Percentiles rank a stretch among this genome's conserved stretches.
Conservation (phyloP, 1,140 invertebrate species). For the Drosophila setifemur region DNA sequence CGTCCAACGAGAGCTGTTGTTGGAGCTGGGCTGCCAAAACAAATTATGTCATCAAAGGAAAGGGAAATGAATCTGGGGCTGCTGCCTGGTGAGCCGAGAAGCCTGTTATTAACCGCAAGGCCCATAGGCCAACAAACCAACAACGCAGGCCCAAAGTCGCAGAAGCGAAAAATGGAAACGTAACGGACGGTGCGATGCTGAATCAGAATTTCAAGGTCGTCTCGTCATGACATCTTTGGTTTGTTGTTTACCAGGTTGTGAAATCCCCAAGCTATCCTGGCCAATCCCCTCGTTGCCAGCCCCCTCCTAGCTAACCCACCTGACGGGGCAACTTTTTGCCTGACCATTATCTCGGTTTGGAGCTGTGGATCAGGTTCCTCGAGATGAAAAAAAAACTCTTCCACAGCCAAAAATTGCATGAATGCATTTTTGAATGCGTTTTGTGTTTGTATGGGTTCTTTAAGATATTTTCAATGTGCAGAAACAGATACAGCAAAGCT, state of each 20-base stretch:
- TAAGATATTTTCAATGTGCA: conserved; percentile 1
- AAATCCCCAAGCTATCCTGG: conserved; percentile 42
- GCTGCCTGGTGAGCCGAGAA: conserved; percentile 10
- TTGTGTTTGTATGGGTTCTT: conserved; percentile 12
- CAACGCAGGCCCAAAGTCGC: conserved; percentile 17
- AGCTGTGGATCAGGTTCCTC: conserved; percentile 57
- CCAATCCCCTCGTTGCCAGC: background rate
- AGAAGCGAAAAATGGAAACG: conserved; percentile 25
- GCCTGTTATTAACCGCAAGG: conserved; percentile 38
- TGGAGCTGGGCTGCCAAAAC: conserved; percentile 15
- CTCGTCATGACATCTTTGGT: conserved; percentile 7
- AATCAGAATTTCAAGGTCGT: conserved; percentile 55
- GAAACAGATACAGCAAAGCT: conserved; percentile 2
- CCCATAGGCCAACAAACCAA: conserved; percentile 29
- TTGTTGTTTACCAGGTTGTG: conserved; percentile 38
- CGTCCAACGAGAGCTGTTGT: background rate
- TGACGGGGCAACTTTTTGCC: conserved; percentile 58
- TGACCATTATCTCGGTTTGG: conserved; percentile 33
- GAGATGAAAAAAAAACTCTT: conserved; percentile 32
- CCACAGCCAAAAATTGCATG: conserved; percentile 51
- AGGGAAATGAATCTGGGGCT: conserved; percentile 26
- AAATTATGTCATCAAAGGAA: conserved; percentile 66
- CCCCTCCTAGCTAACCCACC: conserved; percentile 23
- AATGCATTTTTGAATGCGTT: conserved; percentile 23
- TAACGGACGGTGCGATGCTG: conserved; percentile 48